Evolutionary conservation across 2,113 vertebrate genomes (phyloP), one percentile per base, ranked within the genome.

Genomic region (Xenopus tropicalis): DNA sequence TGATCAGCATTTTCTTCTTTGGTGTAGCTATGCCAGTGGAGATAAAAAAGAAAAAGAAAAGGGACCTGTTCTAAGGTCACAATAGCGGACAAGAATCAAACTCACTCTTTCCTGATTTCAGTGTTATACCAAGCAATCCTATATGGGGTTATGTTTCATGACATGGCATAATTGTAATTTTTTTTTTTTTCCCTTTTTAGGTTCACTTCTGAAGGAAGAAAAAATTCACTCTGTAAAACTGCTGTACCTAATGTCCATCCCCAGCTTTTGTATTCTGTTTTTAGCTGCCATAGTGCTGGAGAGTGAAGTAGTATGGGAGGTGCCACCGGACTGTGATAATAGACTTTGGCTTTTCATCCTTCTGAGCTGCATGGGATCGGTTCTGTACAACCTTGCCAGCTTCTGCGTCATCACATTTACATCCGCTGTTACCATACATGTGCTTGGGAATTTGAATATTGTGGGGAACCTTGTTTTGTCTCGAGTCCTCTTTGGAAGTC

Each of bases 331-430:
- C 23, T 89, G 92, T 0, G 90, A 96, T 52, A 66, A 82, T 22
- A 81, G 72, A 59, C 93, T 99, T 69, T 98, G 96, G 96, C 82
- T 88, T 78, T 96, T 95, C 17, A 82, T 99, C 79, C 81, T 97
- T 80, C 93, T 98, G 80, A 99, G 96, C 90, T 99, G 97, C 85
- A 84, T 97, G 71, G 90, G 94, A 78, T 98, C 96, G 0, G 95
- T 99, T 73, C 84, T 98, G 78, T 98, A 99, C 90, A 99, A 98
- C 91, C 81, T 99, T 86, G 91, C 97, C 83, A 96, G 95, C 85
- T 94, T 92, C 89, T 93, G 92, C 43, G 85, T 99, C 80, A 93
- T 98, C 86, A 94, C 93, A 1, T 95, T 95, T 78, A 98, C 97
- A 23, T 99, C 97, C 0, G 94, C 96, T 11, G 96, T 99, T 87